Evolutionary conservation across 1,140 invertebrate genomes (phyloP).

Genomic region (Drepana arcuata): DNA sequence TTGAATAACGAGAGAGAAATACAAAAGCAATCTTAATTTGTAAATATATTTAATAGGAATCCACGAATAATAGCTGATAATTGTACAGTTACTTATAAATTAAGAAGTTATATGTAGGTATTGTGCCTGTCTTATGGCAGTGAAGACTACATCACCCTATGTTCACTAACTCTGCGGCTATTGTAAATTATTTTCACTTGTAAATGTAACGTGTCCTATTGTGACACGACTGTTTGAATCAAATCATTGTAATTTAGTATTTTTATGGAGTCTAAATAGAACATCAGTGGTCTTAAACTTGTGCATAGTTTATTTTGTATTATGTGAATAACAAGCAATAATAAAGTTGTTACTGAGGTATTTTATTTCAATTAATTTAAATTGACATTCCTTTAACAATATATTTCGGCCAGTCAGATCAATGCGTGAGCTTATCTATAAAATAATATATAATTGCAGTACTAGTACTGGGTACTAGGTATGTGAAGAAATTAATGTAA

Average conservation of each 20-base stretch:
- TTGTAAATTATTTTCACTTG: conserved; percentile 42
- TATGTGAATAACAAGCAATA: conserved; percentile 73
- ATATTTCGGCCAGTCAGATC: no score
- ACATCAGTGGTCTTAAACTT: conserved; percentile 67
- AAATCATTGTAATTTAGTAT: conserved; percentile 51
- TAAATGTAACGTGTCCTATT: conserved; percentile 26
- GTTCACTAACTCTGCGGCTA: conserved; percentile 19
- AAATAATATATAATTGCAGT: conserved; percentile 3
- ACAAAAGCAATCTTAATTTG: conserved; percentile 34
- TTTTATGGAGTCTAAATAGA: conserved; percentile 57
- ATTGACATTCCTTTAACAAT: no score
- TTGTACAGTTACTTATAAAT: conserved; percentile 57
- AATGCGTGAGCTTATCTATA: no score
- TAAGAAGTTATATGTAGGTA: conserved; percentile 41
- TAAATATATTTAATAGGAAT: conserved; percentile 54
- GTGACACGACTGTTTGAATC: no score
- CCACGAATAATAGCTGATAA: conserved; percentile 35
- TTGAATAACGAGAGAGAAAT: no score
- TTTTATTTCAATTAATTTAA: conserved; percentile 28
- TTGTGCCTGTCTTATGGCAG: conserved; percentile 33
- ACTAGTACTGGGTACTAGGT: neutral
- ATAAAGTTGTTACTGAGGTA: conserved; percentile 65
- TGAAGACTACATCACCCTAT: conserved; percentile 56
- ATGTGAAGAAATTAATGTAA: neutral
- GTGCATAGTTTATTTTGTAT: conserved; percentile 75